Evolutionary conservation across 2,888 invertebrate species (phyloP), one percentile per base, ranked within the genome.

Genomic region (Scaptodrosophila latifasciaeformis): DNA sequence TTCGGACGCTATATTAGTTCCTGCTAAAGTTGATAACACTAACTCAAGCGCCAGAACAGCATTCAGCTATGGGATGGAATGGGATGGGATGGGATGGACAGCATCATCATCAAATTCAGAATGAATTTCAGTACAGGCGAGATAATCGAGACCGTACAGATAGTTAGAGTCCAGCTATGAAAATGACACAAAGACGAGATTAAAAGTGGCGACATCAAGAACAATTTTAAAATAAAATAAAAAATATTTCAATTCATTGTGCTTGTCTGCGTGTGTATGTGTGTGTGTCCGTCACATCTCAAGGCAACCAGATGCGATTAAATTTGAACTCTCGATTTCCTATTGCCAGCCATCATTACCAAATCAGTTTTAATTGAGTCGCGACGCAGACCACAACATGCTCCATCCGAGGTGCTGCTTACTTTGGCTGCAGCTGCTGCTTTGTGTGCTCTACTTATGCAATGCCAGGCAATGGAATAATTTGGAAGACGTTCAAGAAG

Each of bases 261-360:
- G 13, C 7, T 7, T 44, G 3, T 19, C 7, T 43, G 6, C 37
- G n/a, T 13, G 18, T 1, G 4, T 24, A 5, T 51, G 12, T 40
- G 2, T 37, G 13, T 47, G 44, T 27, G 29, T 39, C 39, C 17
- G 43, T 21, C 40, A 40, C 45, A 40, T 47, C 47, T 52, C 59
- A 68, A 58, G 54, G 54, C 50, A 48, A 12, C 17, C 15, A 37
- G 30, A 27, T 12, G 50, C 43, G 74, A 74, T 74, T 71, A 60
- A n/a, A 46, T 46, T 46, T 49, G 58, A 76, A 79, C 74, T 74
- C 62, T 72, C 56, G 60, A 59, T 66, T 66, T 69, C 60, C 67
- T 54, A 44, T 49, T 42, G 45, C 35, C 43, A 49, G 52, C 7
- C 44, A 47, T 39, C 27, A 45, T 44, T 51, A 52, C 24, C 39